Evolutionary conservation across 2,888 invertebrate genomes (phyloP), one percentile per base, ranked within the genome.

Genomic region (Onchidella celtica): DNA sequence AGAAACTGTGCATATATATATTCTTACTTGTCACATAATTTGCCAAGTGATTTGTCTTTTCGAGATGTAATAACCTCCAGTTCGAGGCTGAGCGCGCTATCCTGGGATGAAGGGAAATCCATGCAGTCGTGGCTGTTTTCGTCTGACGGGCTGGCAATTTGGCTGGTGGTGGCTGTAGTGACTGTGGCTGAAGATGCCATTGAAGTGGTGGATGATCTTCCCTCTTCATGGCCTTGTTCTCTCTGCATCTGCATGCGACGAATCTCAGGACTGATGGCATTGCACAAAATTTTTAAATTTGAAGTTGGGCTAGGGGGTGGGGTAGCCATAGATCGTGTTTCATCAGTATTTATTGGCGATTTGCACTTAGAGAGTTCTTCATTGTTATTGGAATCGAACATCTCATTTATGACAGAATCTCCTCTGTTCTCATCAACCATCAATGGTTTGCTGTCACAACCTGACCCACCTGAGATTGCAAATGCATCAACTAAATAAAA

Each of bases 201-300:
- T 24, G 74, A 74, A 29, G 38, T 32, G 29, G 83, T 70, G 34
- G 75, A 75, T 61, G 79, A 76, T 40, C 80, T 65, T 59, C 80
- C 75, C 76, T 80, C 73, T 24, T 80, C 80, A 14, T 32, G 21
- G 36, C 34, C 59, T 34, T 65, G 70, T 70, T 81, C 63, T 34
- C 76, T 78, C 63, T 88, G 86, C n/a, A 83, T 79, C 59, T 85
- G 84, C 84, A 85, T 85, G 68, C 90, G 87, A 55, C 92, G 82
- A 17, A 92, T 89, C 83, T 92, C 92, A 40, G 92, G 93, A 87
- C 92, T 90, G 94, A 95, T 95, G 78, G 95, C 95, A 93, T 95
- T 95, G 9, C 95, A 95, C 84, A 96, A 93, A 87, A 96, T 93
- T 93, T 95, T 95, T 70, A 96, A 94, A 93, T 96, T 96, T 85